Base-by-base conservation (phyloP, 2,113 vertebrate genomes). In the Genyomyrus donnyi region DNA sequence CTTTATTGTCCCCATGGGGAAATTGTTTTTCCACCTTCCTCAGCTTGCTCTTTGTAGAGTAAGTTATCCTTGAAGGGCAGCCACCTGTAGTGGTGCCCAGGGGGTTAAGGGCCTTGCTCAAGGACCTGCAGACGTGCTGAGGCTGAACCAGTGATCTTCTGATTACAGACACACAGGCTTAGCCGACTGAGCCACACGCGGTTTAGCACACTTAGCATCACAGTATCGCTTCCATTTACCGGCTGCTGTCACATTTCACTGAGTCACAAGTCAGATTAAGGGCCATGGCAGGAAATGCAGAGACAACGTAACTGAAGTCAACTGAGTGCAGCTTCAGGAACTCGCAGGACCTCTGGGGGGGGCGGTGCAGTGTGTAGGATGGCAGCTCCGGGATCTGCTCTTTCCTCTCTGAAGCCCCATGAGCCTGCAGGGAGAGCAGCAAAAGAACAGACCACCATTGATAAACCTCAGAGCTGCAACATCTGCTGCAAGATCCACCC, bases 361-460 rank as follows among this genome's bases (percentile, higher is more conserved):
- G 89, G 74, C 39, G 39, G 52, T 58, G 62, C 88, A 87, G 90
- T 90, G 83, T 91, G 89, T 91, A 70, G 89, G 87, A 85, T 91
- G 85, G 85, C 58, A 58, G 91, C 90, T 48, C 66, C 83, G 91
- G 93, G 89, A 93, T 90, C 91, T 74, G 70, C 89, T 9, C 62
- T 88, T 93, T 94, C 93, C 93, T 93, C 91, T 92, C 70, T 27
- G 87, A 93, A 91, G 90, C 90, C 87, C 66, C 86, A 50, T 83
- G 10, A 86, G 89, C 39, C 77, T 45, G 88, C 87, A 49, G 86
- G 88, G 53, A 85, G 42, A 48, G 50, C 77, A 88, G 19, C 48
- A 53, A 46, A 90, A 90, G 77, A 88, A 90, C 91, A 89, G 90
- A 88, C 88, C 15, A 19, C 48, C 80, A 70, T 90, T 88, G 92